phyloP scores from a whole-genome alignment of 2,888 invertebrate species.

The Agrochola lota region DNA sequence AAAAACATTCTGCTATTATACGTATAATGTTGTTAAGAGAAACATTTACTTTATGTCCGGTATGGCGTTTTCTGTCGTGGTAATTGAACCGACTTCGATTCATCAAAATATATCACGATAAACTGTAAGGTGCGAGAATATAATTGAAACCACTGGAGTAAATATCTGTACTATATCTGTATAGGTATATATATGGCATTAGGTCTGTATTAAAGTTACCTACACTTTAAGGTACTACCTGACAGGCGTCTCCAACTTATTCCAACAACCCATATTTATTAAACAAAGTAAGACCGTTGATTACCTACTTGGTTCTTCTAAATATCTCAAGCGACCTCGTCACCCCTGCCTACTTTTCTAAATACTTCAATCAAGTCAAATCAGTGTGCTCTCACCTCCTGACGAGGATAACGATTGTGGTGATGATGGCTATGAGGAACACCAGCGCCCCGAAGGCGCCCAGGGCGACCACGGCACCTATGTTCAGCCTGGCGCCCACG shows the following conservation, averaged over 20 bases:
- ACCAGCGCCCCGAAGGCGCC: constrained; percentile 98
- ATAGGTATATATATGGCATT: too few species aligned
- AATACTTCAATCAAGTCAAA: constrained; percentile 67
- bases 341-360: constrained; percentile 40
- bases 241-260: constrained; percentile 34
- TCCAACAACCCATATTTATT: neutral
- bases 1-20: neutral
- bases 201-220: neutral
- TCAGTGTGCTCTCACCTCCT: constrained; percentile 92
- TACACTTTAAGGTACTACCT: constrained; percentile 78
- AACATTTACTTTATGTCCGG: too few species aligned
- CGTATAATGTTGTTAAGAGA: neutral
- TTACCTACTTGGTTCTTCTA: constrained; percentile 17
- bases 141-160: neutral
- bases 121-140: neutral
- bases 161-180: neutral
- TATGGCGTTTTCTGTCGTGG: neutral
- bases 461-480: constrained; percentile 96
- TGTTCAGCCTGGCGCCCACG: constrained; percentile 93
- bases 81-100: neutral
- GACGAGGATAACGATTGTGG: constrained; percentile 96
- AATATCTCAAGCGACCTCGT: constrained; percentile 37
- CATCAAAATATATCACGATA: neutral
- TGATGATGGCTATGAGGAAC: constrained; percentile 96
- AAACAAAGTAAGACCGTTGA: neutral